A percentile compares a stretch with the other conserved stretches of the same genome.
phyloP scores from a whole-genome alignment of 2,888 invertebrate species.

The Cyrtodaria siliqua region DNA sequence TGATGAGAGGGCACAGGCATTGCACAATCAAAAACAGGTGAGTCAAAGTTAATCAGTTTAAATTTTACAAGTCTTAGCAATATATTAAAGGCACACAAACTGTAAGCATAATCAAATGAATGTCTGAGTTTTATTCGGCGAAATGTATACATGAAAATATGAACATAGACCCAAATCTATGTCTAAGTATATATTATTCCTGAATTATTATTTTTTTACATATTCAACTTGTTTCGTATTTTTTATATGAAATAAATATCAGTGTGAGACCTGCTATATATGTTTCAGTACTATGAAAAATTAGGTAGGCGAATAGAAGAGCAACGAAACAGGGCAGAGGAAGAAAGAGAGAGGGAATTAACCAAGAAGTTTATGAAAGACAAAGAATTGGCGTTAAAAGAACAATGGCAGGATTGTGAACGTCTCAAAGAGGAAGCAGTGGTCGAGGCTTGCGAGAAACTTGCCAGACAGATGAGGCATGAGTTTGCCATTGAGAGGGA shows the following conservation, averaged over 20 bases:
- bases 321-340: conserved; percentile 80
- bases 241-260: no score
- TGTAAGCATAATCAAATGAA: no score
- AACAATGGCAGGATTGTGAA: conserved; percentile 80
- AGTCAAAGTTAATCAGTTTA: no score
- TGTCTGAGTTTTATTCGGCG: no score
- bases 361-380: conserved; percentile 74
- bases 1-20: conserved; percentile 74
- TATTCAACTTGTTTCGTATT: no score
- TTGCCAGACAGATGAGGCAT: conserved; percentile 69
- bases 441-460: conserved; percentile 75
- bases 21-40: conserved; percentile 79
- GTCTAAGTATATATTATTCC: no score
- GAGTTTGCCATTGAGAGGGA: conserved; percentile 80
- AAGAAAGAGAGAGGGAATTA: conserved; percentile 77
- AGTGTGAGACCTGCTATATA: no score
- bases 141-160: no score
- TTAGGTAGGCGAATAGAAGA: conserved; percentile 76
- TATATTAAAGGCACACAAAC: no score
- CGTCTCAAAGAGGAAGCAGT: conserved; percentile 75
- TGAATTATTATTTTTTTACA: no score
- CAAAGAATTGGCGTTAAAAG: conserved; percentile 76
- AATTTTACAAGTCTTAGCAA: no score
- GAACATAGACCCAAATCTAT: no score
- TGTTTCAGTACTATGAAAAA: conserved; percentile 77